Base-by-base conservation (phyloP, 30 jellyfish, hydroid and myxozoan species). In the Aurelia aurita region DNA sequence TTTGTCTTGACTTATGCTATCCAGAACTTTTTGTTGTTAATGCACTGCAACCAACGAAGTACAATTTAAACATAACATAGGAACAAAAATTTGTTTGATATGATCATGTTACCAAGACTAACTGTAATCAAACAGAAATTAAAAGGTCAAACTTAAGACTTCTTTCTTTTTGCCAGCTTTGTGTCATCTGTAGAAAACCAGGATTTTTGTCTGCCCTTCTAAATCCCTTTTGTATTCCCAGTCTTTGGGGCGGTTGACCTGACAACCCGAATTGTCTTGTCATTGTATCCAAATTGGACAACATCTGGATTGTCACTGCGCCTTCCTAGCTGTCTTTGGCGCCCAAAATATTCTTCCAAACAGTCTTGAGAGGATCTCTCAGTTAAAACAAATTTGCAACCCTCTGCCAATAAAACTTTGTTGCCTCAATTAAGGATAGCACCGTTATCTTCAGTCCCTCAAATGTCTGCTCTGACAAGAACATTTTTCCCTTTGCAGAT, bases 261-360 rank as follows among this genome's bases (percentile, higher is more conserved):
- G 77, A 74, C 87, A 49, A 77, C 88, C 9, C 88, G 67, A 58
- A 57, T 77, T 57, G 94, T 84, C 31, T 84, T 84, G 34, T 72
- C 89, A 39, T 84, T 72, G 74, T 84, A 84, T 26, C 89, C 89
- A 72, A 72, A 84, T 59, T 70, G 88, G 29, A 22, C 39, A 54
- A 71, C 80, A 84, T 71, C 82, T 53, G 82, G 89, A 58, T 84
- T 71, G 69, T 83, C 93, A 71, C 25, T 69, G 57, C 93, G 90
- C 13, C 93, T 29, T 27, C 89, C 93, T 1, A 83, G 89, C 12
- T 58, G 73, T 34, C 89, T 54, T 71, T 83, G 93, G 59, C 79
- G 49, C 2, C 93, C 93, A 70, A 69, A 83, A 67, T 69, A 34
- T 53, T 83, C 93, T 43, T 83, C 93, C 69, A 83, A 23, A 55